Evolutionary conservation across 1,140 invertebrate genomes (phyloP), one percentile per base, ranked within the genome.

Genomic region (Drosophila sp.): DNA sequence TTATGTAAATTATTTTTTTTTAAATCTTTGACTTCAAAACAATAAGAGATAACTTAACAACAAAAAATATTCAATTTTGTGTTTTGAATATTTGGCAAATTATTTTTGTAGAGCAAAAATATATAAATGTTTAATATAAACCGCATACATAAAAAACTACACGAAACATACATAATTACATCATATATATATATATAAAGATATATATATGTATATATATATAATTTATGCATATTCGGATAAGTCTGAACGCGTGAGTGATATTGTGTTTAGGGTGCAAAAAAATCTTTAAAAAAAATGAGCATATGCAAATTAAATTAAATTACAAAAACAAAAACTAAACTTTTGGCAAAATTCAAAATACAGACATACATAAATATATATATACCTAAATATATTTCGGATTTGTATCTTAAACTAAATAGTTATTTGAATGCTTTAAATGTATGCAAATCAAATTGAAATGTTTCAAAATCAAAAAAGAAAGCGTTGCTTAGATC

Each of bases 161-260:
- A 47, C 17, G n/a, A 3, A 23, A 50, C 44, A 50, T 50, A 50
- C 44, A 27, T 50, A 50, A 50, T 25, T 27, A 50, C 44, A 50
- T 50, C 44, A 47, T 38, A 25, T 50, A 56, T 56, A 56, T 54
- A 30, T 54, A 54, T 54, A 25, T 25, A 50, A 30, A 11, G 30
- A 29, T 30, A 17, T 3, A n/a, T 56, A 50, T 55, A 35, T 50
- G 54, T 57, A 71, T 47, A 70, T 56, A 70, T 57, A 84, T 76
- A 72, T 17, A 17, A 17, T 70, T 80, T 77, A 66, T 71, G 72
- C 73, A 91, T 89, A 90, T 91, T 91, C 90, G 84, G 87, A 91
- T 91, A 91, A 91, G 90, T 91, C 90, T 91, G 90, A 91, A 80
- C 73, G 90, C 79, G 90, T 83, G 90, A 91, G 90, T 91, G 90